Evolutionary conservation across 2,113 vertebrate species (phyloP).

Genomic region (Tachuris rubrigastra): DNA sequence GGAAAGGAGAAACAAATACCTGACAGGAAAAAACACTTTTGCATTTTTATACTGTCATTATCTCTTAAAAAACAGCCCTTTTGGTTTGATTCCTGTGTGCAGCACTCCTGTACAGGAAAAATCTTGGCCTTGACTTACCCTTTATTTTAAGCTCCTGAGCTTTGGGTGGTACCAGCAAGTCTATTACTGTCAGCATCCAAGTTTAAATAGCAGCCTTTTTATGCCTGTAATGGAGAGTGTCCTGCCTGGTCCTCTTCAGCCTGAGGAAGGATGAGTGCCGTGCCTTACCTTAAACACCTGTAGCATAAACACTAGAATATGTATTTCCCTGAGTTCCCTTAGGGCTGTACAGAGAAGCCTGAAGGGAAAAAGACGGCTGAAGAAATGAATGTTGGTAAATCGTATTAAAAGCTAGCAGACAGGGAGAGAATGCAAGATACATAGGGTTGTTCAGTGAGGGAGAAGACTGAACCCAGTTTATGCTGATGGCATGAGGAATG

Average conservation of each 20-base stretch:
- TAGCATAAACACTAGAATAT: neutral
- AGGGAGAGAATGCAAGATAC: neutral
- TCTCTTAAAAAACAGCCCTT: neutral
- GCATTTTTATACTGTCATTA: neutral
- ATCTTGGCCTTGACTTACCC: neutral
- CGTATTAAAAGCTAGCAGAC: conserved; percentile 1
- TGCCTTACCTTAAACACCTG: neutral
- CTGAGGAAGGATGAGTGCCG: neutral
- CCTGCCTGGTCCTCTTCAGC: neutral
- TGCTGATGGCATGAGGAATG: neutral
- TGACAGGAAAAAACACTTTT: neutral
- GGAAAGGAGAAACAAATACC: neutral
- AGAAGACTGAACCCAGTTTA: conserved; percentile 5
- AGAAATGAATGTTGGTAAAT: neutral
- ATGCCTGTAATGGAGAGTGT: neutral
- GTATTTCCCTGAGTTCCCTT: neutral
- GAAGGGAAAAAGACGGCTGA: neutral
- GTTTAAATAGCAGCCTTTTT: neutral
- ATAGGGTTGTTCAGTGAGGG: neutral
- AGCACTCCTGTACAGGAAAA: neutral
- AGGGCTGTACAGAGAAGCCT: neutral
- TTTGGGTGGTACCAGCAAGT: neutral
- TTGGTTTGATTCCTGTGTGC: neutral
- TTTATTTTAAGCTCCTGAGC: neutral
- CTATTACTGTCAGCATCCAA: neutral